These are phyloP conservation scores for Tenthredo amoena DNA, from an alignment of 2,888 invertebrate genomes.

Conservation along the genomic window DNA sequence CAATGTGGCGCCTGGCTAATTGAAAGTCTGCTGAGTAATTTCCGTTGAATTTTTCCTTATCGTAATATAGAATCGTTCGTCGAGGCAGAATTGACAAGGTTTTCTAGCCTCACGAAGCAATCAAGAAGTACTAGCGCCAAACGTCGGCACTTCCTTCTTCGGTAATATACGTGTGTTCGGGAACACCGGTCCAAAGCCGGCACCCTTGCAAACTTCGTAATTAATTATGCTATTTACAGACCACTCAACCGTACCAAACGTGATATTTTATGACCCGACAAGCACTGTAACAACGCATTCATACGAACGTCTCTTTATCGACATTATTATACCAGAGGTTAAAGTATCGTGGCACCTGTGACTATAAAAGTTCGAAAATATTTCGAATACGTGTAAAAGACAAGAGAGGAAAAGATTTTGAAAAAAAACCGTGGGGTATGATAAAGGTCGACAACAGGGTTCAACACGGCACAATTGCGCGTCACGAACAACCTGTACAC, in stretches of 20 bases:
- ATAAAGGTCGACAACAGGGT: background rate
- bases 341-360: background rate
- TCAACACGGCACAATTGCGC: constrained; percentile 17
- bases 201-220: constrained; percentile 17
- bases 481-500: constrained; percentile 13
- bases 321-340: background rate
- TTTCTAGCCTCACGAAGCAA: background rate
- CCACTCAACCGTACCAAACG: constrained; percentile 23
- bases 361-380: background rate
- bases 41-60: constrained; percentile 29
- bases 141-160: background rate
- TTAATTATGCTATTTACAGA: constrained; percentile 41
- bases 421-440: background rate
- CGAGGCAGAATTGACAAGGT: background rate
- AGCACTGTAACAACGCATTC: background rate
- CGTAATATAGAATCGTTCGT: background rate
- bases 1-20: background rate
- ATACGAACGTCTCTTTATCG: background rate
- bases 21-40: background rate
- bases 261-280: constrained; percentile 37
- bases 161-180: background rate
- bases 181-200: background rate
- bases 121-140: background rate
- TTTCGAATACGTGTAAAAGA: background rate
- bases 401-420: background rate